phyloP scores from a whole-genome alignment of 1,140 invertebrate genomes.

The Paramacrobiotus metropolitanus region DNA sequence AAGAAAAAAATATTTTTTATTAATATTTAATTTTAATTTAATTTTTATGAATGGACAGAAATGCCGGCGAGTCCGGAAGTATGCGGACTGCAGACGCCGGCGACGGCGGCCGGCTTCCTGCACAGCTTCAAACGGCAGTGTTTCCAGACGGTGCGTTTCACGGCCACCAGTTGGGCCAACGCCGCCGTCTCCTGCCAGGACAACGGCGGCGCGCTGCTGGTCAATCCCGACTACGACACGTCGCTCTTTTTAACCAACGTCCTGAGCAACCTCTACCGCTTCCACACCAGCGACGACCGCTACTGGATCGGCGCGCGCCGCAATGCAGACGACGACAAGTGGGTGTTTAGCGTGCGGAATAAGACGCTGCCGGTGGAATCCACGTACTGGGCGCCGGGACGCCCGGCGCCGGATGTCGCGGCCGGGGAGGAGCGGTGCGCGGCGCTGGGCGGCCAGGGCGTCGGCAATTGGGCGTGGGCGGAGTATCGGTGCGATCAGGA shows the following conservation, averaged over 20 bases:
- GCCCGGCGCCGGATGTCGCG: neutral
- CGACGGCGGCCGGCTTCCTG: neutral
- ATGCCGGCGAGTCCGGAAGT: neutral
- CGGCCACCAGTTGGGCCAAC: neutral
- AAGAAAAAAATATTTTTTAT: neutral
- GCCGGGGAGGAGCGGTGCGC: neutral
- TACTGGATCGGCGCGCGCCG: neutral
- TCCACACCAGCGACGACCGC: neutral
- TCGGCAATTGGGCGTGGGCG: neutral
- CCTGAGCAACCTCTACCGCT: conserved; percentile 2
- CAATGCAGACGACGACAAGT: neutral
- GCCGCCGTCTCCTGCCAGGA: neutral
- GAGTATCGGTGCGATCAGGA: conserved; percentile 1
- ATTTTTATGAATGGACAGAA: neutral
- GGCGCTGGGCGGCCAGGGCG: neutral
- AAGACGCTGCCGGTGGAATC: neutral
- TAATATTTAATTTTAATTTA: too few species aligned
- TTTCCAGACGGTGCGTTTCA: neutral
- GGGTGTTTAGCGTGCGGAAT: neutral
- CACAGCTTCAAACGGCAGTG: neutral
- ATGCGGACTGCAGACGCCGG: conserved; percentile 1
- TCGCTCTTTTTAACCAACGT: neutral
- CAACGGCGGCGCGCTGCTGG: neutral
- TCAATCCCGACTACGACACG: neutral
- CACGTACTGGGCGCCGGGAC: neutral